These are phyloP conservation scores for Ailuropoda melanoleuca DNA, from an alignment of 2,113 vertebrate genomes.

Conservation along the genomic window DNA sequence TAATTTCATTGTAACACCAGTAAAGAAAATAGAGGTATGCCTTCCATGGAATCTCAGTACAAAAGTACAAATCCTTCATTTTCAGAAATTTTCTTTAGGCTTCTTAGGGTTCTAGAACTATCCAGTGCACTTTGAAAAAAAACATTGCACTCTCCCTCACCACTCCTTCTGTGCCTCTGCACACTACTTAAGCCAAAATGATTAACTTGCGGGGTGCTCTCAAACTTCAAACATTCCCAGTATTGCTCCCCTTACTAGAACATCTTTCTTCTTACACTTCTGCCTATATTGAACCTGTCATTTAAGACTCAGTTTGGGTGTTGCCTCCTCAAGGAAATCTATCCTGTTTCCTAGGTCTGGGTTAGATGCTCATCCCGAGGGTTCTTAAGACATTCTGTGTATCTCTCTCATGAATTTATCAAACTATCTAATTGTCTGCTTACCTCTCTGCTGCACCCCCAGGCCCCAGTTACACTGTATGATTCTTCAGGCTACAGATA, in stretches of 20 bases:
- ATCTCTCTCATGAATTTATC: neutral
- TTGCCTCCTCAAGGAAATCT: neutral
- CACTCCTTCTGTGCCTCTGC: neutral
- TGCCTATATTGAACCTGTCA: neutral
- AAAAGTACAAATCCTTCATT: neutral
- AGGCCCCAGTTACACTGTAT: neutral
- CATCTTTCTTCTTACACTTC: neutral
- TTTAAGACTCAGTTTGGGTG: neutral
- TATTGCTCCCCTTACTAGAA: neutral
- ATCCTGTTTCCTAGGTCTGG: neutral
- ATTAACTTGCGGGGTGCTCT: too few species aligned
- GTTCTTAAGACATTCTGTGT: neutral
- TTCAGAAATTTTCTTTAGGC: neutral
- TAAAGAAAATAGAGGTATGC: neutral
- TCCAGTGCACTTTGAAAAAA: neutral
- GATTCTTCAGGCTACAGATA: neutral
- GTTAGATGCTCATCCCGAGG: neutral
- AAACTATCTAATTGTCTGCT: neutral
- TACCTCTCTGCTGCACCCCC: neutral
- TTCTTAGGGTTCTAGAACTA: neutral
- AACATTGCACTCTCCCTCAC: neutral
- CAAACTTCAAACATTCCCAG: neutral
- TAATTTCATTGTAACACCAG: neutral
- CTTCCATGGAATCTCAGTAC: neutral
- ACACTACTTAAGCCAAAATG: neutral